Percentiles rank a stretch among this genome's conserved stretches.
Conservation (phyloP, 2,797 vertebrate species). For the Labroides dimidiatus region DNA sequence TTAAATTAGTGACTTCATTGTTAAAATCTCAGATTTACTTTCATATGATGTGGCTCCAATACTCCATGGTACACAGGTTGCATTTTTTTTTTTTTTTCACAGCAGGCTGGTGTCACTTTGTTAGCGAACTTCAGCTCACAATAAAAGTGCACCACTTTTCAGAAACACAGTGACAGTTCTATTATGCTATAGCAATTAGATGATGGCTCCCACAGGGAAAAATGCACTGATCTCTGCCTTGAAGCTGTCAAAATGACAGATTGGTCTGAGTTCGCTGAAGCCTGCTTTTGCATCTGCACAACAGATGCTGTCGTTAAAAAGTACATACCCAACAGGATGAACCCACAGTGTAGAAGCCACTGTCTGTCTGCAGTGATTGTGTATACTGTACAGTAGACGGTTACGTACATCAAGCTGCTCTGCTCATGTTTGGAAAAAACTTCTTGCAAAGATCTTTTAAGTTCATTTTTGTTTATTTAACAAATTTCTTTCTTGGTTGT, state of each 20-base stretch:
- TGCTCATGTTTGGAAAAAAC: not conserved
- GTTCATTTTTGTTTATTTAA: slow-evolving; percentile 7
- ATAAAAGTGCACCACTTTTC: slow-evolving; percentile 15
- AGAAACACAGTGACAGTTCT: slow-evolving; percentile 3
- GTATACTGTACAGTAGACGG: not conserved
- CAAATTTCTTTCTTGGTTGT: slow-evolving; percentile 7
- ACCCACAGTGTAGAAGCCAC: slow-evolving; percentile 9
- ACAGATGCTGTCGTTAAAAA: slow-evolving; percentile 20
- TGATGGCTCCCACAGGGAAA: slow-evolving; percentile 11
- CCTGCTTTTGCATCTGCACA: slow-evolving; percentile 11
- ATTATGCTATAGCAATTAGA: slow-evolving; percentile 21
- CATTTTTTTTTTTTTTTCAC: not conserved
- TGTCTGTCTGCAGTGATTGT: slow-evolving; percentile 10
- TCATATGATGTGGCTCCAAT: no score
- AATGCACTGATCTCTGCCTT: not conserved
- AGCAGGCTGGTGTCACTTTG: slow-evolving; percentile 1
- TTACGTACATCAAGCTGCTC: slow-evolving; percentile 8
- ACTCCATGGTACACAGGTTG: not conserved
- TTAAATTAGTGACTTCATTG: no score
- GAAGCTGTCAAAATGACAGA: slow-evolving; percentile 26
- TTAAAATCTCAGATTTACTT: no score
- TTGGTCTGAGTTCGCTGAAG: slow-evolving; percentile 9
- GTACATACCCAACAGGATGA: slow-evolving; percentile 17
- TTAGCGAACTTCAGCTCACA: slow-evolving; percentile 11
- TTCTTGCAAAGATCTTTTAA: not conserved